Evolutionary conservation across 2,888 invertebrate genomes (phyloP).

Genomic region (Rhamnusium bicolor): DNA sequence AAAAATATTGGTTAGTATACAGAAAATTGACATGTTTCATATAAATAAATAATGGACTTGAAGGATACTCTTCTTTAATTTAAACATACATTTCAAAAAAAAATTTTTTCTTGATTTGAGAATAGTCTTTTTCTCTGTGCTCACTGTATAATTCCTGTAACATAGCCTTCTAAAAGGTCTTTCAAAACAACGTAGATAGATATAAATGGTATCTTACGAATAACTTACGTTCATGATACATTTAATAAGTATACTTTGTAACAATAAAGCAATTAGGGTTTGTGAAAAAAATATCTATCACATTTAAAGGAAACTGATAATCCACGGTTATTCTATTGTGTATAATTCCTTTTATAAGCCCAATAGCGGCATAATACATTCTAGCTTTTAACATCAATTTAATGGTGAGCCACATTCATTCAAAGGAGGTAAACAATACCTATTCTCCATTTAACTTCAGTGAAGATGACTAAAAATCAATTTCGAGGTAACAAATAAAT

Average conservation of each 20-base stretch:
- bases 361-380: not conserved
- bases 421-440: not conserved
- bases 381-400: not conserved
- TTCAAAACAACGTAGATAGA: no score
- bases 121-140: no score
- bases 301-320: not conserved
- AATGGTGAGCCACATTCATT: not conserved
- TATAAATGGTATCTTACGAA: no score
- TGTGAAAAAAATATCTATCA: not conserved
- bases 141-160: no score
- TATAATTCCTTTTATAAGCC: not conserved
- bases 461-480: conserved; percentile 16
- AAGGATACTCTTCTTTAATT: no score
- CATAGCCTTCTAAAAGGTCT: no score
- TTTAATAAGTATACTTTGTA: not conserved
- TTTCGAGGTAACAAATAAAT: not conserved
- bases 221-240: not conserved
- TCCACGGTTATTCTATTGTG: not conserved
- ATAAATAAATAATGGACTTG: no score
- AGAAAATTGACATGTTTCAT: no score
- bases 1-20: no score
- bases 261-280: not conserved
- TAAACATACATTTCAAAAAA: no score
- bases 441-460: not conserved
- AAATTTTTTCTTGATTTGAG: no score